Evolutionary conservation across 1,140 invertebrate species (phyloP).

Genomic region (Drosophila kohkoa): DNA sequence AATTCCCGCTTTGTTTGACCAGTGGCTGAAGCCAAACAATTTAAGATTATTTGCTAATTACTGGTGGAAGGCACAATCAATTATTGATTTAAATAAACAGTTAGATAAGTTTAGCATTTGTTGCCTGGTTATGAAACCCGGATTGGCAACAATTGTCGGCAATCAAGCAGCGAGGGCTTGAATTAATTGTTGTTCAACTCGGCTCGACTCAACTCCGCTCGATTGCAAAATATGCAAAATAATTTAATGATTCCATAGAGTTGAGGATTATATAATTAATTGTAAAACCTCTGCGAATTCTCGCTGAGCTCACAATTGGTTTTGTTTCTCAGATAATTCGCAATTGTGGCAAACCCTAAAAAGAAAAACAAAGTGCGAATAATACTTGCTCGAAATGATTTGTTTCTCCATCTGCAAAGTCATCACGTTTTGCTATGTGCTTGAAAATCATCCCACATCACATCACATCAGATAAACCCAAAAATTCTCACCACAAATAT

Average conservation of each 20-base stretch:
- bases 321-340: conserved; percentile 1
- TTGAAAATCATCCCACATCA: conserved; percentile 37
- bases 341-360: conserved; percentile 19
- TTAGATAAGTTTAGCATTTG: conserved; percentile 24
- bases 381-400: not conserved
- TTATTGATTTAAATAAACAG: conserved; percentile 35
- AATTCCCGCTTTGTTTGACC: conserved; percentile 1
- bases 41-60: conserved; percentile 9
- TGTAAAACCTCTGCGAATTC: conserved; percentile 38
- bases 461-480: conserved; percentile 24
- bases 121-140: conserved; percentile 36
- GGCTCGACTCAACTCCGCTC: conserved; percentile 8
- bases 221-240: conserved; percentile 65
- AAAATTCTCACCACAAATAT: conserved; percentile 47
- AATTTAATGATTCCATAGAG: conserved; percentile 42
- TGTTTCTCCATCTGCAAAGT: conserved; percentile 23
- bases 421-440: conserved; percentile 33
- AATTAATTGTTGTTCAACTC: conserved; percentile 40
- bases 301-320: conserved; percentile 41
- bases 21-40: conserved; percentile 1
- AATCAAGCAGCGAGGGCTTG: conserved; percentile 28
- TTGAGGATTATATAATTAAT: conserved; percentile 44
- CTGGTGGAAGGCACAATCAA: conserved; percentile 24
- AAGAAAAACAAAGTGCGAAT: not conserved
- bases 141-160: conserved; percentile 42